These are phyloP conservation scores for Epinephelus awoara DNA, from an alignment of 2,797 vertebrate genomes.

Conservation along the genomic window DNA sequence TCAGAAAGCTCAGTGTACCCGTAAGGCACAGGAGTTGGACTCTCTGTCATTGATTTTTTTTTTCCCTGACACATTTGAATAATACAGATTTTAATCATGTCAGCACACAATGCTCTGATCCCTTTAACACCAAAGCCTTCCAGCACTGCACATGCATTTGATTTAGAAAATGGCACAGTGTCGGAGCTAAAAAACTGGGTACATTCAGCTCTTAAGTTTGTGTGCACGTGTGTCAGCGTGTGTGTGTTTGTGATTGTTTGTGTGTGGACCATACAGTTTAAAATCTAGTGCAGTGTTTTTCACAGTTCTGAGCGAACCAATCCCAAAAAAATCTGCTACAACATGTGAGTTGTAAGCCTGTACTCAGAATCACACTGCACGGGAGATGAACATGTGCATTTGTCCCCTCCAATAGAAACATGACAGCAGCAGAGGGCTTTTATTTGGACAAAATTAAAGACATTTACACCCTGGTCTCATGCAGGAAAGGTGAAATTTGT, in stretches of 20 bases:
- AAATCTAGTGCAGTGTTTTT: background rate
- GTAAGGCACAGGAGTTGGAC: slow-evolving; percentile 88
- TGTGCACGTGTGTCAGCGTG: background rate
- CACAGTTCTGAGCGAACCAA: background rate
- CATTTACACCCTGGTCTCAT: too few species aligned
- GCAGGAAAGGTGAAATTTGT: too few species aligned
- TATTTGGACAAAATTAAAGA: too few species aligned
- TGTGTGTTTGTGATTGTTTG: background rate
- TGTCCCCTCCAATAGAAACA: too few species aligned
- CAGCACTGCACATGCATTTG: slow-evolving; percentile 90
- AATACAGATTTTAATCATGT: slow-evolving; percentile 97
- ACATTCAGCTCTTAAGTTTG: slow-evolving; percentile 85
- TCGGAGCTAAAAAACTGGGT: slow-evolving; percentile 85
- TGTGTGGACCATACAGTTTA: background rate
- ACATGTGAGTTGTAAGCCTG: background rate
- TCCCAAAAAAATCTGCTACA: background rate
- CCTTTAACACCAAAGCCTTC: slow-evolving; percentile 91
- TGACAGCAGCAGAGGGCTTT: too few species aligned
- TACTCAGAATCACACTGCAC: background rate
- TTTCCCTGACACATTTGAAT: slow-evolving; percentile 89
- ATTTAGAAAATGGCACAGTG: slow-evolving; percentile 88
- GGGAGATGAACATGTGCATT: too few species aligned
- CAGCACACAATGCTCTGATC: slow-evolving; percentile 90
- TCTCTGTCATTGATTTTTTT: slow-evolving; percentile 92
- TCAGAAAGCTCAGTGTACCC: slow-evolving; percentile 85